Conservation (phyloP, 2,113 vertebrate species). For the Lynx canadensis region DNA sequence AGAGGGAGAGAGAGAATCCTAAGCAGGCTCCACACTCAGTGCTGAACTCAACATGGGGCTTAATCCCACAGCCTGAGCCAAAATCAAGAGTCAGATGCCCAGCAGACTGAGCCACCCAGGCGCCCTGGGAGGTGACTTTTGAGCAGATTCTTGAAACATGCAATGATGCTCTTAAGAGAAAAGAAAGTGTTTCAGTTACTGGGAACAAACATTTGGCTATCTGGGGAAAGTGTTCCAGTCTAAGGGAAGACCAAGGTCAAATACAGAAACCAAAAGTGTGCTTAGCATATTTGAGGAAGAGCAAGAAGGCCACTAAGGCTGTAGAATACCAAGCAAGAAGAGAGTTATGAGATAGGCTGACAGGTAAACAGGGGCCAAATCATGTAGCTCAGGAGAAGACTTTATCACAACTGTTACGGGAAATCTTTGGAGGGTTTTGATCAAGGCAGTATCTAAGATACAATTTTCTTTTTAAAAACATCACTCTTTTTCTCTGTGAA, state of each 20-base stretch:
- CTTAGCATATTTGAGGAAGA: not conserved
- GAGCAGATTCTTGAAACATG: not conserved
- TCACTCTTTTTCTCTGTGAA: not conserved
- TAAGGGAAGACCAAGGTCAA: not conserved
- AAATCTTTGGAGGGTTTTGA: slow-evolving; percentile 3
- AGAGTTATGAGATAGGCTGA: not conserved
- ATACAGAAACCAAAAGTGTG: not conserved
- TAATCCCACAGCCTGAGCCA: fast-evolving
- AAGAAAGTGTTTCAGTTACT: not conserved
- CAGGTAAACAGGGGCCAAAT: not conserved
- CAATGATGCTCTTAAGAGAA: not conserved
- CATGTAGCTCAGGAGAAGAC: not conserved
- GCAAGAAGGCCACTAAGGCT: not conserved
- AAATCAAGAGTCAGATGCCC: too few relatives aligned
- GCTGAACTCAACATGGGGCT: too few relatives aligned
- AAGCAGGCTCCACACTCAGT: too few relatives aligned
- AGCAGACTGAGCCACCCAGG: too few relatives aligned
- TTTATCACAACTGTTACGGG: not conserved
- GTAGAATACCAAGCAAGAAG: not conserved
- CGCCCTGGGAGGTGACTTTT: not conserved
- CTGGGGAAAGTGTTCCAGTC: not conserved
- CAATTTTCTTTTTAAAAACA: not conserved
- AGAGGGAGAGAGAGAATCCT: too few relatives aligned
- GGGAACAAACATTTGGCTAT: not conserved
- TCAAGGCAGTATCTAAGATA: not conserved